phyloP scores from a whole-genome alignment of 2,888 invertebrate species.

The Scaptomyza tumidula region DNA sequence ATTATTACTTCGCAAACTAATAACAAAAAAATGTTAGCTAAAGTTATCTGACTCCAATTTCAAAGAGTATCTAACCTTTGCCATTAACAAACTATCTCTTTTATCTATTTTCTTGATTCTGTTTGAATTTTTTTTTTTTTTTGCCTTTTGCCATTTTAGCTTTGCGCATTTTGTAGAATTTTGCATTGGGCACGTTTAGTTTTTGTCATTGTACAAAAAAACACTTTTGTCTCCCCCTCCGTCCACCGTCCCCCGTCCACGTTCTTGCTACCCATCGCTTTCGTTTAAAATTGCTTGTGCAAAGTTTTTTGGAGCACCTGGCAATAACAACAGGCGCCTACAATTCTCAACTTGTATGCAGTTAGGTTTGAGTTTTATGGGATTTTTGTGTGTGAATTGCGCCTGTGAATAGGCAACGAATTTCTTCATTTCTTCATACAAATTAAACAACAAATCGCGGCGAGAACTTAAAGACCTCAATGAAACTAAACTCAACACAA shows the following conservation, averaged over 20 bases:
- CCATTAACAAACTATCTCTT: neutral
- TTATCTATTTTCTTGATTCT: neutral
- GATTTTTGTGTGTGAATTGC: neutral
- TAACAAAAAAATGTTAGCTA: no score
- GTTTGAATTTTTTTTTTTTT: neutral
- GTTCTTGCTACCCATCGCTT: neutral
- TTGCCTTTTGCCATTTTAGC: conserved; percentile 6
- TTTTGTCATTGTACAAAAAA: conserved; percentile 40
- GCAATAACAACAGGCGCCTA: conserved; percentile 60
- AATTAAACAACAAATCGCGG: conserved; percentile 27
- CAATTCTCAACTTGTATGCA: conserved; percentile 8
- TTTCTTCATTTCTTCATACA: neutral
- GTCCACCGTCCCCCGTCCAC: no score
- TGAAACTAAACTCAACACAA: neutral
- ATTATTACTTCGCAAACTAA: no score
- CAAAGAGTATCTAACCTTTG: neutral
- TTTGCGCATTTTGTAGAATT: conserved; percentile 56
- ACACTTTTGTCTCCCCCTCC: conserved; percentile 51
- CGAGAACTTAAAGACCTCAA: conserved; percentile 35
- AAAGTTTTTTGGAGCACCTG: conserved; percentile 62
- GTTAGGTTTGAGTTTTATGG: neutral
- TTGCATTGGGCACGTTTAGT: conserved; percentile 76
- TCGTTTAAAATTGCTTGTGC: conserved; percentile 49
- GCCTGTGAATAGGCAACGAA: conserved; percentile 41
- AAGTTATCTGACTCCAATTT: neutral